Evolutionary conservation across 2,797 vertebrate species (phyloP).

Genomic region (Octomys mimax): DNA sequence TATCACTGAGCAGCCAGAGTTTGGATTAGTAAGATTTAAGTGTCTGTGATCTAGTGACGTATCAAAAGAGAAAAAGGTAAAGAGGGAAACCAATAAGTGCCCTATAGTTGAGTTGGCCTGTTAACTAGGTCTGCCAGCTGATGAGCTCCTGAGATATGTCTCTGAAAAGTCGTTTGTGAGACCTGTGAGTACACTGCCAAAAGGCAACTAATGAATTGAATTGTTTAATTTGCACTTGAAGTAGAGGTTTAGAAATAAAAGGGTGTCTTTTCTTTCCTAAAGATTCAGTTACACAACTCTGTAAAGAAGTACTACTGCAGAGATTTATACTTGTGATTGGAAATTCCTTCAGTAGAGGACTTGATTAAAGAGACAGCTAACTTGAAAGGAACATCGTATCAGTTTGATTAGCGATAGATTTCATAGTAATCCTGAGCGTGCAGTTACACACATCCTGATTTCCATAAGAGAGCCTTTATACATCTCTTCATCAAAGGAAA

Average conservation of each 20-base stretch:
- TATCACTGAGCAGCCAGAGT: constrained; percentile 16
- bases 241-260: constrained; percentile 78
- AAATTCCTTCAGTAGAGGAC: constrained; percentile 76
- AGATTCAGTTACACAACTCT: constrained; percentile 61
- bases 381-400: constrained; percentile 79
- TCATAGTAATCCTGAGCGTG: constrained; percentile 65
- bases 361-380: constrained; percentile 71
- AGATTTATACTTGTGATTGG: constrained; percentile 74
- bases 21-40: constrained; percentile 48
- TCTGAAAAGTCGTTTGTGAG: constrained; percentile 81
- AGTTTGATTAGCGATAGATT: constrained; percentile 75
- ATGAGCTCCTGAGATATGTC: constrained; percentile 77
- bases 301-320: constrained; percentile 65
- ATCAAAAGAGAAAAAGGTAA: constrained; percentile 40
- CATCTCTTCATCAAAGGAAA: constrained; percentile 63
- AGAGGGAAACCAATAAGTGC: constrained; percentile 51
- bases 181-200: constrained; percentile 79
- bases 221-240: constrained; percentile 82
- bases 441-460: constrained; percentile 59
- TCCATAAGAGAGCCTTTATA: constrained; percentile 11
- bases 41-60: neutral
- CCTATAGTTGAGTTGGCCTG: constrained; percentile 60
- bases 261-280: neutral
- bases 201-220: constrained; percentile 69
- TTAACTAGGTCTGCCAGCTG: constrained; percentile 75